Conservation (phyloP, 2,888 invertebrate species). For the Altica lythri region DNA sequence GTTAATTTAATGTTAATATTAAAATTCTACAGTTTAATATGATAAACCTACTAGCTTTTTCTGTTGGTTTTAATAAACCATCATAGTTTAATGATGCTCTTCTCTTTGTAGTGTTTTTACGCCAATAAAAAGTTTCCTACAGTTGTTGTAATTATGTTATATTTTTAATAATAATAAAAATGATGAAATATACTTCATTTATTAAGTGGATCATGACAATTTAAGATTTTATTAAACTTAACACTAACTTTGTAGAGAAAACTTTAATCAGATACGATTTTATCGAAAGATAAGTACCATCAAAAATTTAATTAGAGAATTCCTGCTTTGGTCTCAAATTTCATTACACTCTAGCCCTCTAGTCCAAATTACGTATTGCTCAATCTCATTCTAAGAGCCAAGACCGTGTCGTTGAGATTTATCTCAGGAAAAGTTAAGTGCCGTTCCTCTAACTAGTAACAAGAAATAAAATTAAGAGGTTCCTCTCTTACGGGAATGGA, state of each 20-base stretch:
- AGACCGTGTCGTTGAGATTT: constrained; percentile 29
- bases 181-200: too few relatives aligned
- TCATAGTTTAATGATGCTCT: too few relatives aligned
- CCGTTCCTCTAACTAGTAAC: constrained; percentile 29
- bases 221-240: too few relatives aligned
- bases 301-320: constrained; percentile 10
- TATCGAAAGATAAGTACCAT: background rate
- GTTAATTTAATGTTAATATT: too few relatives aligned
- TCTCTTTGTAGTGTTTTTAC: too few relatives aligned
- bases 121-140: too few relatives aligned
- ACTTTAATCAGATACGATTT: constrained; percentile 1
- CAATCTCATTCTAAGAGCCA: constrained; percentile 21
- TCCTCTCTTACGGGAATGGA: constrained; percentile 25
- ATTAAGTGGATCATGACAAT: too few relatives aligned
- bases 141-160: too few relatives aligned
- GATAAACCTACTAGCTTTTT: too few relatives aligned
- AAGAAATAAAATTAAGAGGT: constrained; percentile 34
- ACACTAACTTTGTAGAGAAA: constrained; percentile 4
- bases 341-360: constrained; percentile 4
- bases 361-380: constrained; percentile 17
- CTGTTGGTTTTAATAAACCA: too few relatives aligned
- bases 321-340: constrained; percentile 7
- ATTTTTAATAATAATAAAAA: too few relatives aligned
- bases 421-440: constrained; percentile 33
- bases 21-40: too few relatives aligned